phyloP scores from a whole-genome alignment of 2,113 vertebrate genomes.

The Nipponia nippon region DNA sequence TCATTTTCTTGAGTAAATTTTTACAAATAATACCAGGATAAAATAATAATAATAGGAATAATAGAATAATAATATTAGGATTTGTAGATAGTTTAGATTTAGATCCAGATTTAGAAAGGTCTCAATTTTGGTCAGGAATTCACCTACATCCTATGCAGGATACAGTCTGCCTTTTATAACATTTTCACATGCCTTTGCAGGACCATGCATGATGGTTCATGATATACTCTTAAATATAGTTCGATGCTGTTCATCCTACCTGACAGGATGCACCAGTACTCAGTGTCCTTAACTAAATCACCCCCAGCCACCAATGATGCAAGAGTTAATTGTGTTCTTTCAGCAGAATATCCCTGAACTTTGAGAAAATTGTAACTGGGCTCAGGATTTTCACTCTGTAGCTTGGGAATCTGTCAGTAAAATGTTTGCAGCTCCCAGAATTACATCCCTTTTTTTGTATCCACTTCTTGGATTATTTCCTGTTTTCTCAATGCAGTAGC shows the following conservation, averaged over 20 bases:
- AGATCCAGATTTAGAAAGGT: not conserved
- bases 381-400: not conserved
- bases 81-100: not conserved
- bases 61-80: not conserved
- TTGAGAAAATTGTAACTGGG: not conserved
- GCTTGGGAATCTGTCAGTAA: not conserved
- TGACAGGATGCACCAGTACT: not conserved
- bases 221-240: not conserved
- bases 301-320: not conserved
- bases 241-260: not conserved
- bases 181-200: not conserved
- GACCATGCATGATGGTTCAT: not conserved
- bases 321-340: not conserved
- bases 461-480: constrained; percentile 29
- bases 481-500: constrained; percentile 42
- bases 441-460: not conserved
- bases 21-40: not conserved
- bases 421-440: not conserved
- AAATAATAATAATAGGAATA: not conserved
- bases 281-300: not conserved
- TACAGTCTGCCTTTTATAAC: not conserved
- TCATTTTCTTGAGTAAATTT: not conserved
- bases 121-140: not conserved
- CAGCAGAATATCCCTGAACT: not conserved
- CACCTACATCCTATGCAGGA: not conserved